A percentile compares a stretch with the other conserved stretches of the same genome.
Conservation (phyloP, 2,888 invertebrate genomes). For the Caenorhabditis panamensis region DNA sequence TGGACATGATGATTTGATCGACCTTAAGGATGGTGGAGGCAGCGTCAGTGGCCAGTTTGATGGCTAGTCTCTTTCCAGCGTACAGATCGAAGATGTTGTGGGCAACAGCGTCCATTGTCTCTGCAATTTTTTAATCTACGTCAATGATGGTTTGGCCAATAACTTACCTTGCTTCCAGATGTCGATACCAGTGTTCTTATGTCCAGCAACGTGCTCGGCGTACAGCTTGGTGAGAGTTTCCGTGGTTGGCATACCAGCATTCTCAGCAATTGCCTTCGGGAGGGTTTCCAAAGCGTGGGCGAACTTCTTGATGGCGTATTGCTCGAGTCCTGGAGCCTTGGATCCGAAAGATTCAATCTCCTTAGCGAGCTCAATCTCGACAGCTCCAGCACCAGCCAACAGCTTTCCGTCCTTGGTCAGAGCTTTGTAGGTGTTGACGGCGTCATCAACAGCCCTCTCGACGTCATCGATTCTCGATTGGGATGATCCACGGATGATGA, state of each 20-base stretch:
- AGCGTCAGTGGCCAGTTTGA: slow-evolving; percentile 95
- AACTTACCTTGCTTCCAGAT: slow-evolving; percentile 83
- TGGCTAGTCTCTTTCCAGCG: slow-evolving; percentile 90
- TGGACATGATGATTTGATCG: slow-evolving; percentile 84
- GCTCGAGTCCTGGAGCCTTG: slow-evolving; percentile 93
- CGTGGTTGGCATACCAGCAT: slow-evolving; percentile 91
- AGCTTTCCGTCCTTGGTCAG: slow-evolving; percentile 87
- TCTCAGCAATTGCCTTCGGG: slow-evolving; percentile 94
- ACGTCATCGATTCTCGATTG: slow-evolving; percentile 99
- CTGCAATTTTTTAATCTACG: slow-evolving; percentile 36
- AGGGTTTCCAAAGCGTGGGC: slow-evolving; percentile 90
- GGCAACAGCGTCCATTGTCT: slow-evolving; percentile 86
- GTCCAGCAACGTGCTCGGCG: slow-evolving; percentile 93
- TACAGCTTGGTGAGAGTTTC: slow-evolving; percentile 92
- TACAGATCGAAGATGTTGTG: slow-evolving; percentile 90
- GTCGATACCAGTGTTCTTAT: slow-evolving; percentile 90
- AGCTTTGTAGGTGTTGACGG: slow-evolving; percentile 97
- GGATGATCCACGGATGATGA: slow-evolving; percentile 95
- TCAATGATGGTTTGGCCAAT: not conserved
- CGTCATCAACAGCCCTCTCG: slow-evolving; percentile 97
- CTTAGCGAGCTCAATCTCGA: slow-evolving; percentile 93
- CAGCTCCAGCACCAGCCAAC: slow-evolving; percentile 94
- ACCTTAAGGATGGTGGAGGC: slow-evolving; percentile 85
- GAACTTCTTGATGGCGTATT: slow-evolving; percentile 96
- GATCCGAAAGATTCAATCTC: slow-evolving; percentile 90